A percentile compares a stretch with the other conserved stretches of the same genome.
Conservation (phyloP, 2,113 vertebrate genomes). For the Rattus rattus region DNA sequence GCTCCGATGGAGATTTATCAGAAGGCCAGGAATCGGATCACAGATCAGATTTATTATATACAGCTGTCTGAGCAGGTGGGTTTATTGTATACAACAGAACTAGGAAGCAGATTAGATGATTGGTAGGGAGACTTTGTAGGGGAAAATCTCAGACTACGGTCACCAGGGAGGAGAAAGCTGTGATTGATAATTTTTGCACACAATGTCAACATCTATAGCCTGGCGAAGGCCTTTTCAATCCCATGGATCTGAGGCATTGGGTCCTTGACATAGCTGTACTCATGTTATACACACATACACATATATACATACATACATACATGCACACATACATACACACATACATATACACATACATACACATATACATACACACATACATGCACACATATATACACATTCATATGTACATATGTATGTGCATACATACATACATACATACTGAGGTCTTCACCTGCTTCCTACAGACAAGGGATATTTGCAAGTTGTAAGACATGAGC, state of each 20-base stretch:
- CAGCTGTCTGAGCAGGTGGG: neutral
- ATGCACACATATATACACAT: too few relatives aligned
- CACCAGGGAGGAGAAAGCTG: neutral
- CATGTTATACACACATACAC: too few relatives aligned
- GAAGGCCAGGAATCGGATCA: neutral
- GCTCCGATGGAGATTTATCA: neutral
- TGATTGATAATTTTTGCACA: neutral
- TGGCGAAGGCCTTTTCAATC: too few relatives aligned
- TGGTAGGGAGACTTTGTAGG: neutral
- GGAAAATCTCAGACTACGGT: too few relatives aligned
- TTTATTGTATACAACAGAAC: neutral
- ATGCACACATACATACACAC: too few relatives aligned
- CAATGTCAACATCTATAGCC: neutral
- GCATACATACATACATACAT: neutral
- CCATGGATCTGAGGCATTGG: neutral
- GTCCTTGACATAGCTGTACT: neutral
- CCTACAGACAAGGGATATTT: neutral
- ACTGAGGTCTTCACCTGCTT: neutral
- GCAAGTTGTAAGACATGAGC: neutral
- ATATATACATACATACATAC: neutral
- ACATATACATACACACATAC: neutral
- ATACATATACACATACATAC: too few relatives aligned
- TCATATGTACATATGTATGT: too few relatives aligned
- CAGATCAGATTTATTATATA: neutral
- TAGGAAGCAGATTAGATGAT: neutral